Evolutionary conservation across 2,113 vertebrate genomes (phyloP).

Genomic region (Pygoscelis antarcticus): DNA sequence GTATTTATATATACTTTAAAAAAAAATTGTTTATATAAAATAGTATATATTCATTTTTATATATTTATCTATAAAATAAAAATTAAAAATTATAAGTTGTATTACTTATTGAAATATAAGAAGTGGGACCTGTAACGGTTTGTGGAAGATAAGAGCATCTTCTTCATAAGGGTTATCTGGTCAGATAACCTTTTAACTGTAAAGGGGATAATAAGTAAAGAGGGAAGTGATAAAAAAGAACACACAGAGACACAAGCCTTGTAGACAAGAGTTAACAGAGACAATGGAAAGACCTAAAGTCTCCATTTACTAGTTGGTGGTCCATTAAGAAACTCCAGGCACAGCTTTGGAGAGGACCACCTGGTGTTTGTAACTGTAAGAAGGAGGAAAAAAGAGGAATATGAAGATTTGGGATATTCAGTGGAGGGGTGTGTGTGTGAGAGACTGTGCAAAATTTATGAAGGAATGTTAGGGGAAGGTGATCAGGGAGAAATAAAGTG

Average conservation of each 20-base stretch:
- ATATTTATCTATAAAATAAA: neutral
- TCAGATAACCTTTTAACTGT: neutral
- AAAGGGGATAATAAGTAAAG: neutral
- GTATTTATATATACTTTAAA: neutral
- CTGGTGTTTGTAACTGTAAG: neutral
- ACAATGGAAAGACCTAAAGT: neutral
- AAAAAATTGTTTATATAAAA: too few species aligned
- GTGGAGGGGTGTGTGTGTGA: neutral
- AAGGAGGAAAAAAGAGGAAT: neutral
- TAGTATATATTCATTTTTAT: neutral
- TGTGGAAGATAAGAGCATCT: neutral
- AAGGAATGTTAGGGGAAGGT: neutral
- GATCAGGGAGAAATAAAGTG: neutral
- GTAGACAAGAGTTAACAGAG: neutral
- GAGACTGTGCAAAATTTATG: neutral
- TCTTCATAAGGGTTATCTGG: neutral
- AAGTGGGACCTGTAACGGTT: neutral
- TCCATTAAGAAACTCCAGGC: neutral
- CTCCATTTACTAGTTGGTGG: neutral
- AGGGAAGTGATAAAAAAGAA: neutral
- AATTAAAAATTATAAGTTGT: neutral
- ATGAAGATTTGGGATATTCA: neutral
- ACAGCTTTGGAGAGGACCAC: neutral
- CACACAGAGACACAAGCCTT: neutral
- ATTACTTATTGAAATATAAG: neutral